Evolutionary conservation across 2,113 vertebrate genomes (phyloP).

Genomic region (Dipodomys stephensi): DNA sequence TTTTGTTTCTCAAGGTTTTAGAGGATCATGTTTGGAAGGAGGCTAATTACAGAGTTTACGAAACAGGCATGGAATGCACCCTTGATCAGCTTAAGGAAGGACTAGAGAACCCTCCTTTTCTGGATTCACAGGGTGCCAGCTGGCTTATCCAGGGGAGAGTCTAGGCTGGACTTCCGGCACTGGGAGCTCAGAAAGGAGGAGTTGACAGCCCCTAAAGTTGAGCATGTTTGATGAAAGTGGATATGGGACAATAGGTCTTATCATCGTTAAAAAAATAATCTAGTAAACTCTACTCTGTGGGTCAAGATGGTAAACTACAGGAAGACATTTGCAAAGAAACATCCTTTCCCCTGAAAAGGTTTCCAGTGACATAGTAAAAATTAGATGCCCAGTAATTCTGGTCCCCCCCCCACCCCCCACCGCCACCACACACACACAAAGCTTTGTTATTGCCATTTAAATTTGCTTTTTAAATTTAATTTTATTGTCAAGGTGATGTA

Average conservation of each 20-base stretch:
- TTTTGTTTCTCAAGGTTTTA: slow-evolving; percentile 76
- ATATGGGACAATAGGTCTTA: slow-evolving; percentile 36
- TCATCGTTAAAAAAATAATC: slow-evolving; percentile 16
- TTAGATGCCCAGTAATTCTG: neutral
- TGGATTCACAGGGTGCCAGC: slow-evolving; percentile 65
- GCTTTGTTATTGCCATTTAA: neutral
- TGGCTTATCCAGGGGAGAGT: slow-evolving; percentile 50
- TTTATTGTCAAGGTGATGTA: too few relatives aligned
- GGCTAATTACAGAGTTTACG: slow-evolving; percentile 79
- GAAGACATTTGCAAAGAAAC: neutral
- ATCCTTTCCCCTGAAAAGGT: neutral
- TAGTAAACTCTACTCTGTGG: neutral
- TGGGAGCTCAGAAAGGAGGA: slow-evolving; percentile 47
- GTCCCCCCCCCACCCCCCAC: too few relatives aligned
- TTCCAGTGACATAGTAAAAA: neutral
- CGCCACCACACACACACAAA: too few relatives aligned
- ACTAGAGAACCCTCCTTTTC: slow-evolving; percentile 55
- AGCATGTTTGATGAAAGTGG: neutral
- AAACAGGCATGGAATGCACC: slow-evolving; percentile 76
- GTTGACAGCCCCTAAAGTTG: neutral
- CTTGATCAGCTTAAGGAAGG: slow-evolving; percentile 71
- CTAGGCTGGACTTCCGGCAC: slow-evolving; percentile 14
- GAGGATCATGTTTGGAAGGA: slow-evolving; percentile 77
- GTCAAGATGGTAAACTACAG: neutral
- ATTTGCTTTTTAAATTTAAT: neutral